These are phyloP conservation scores for Drosophila chauvacae DNA, from an alignment of 1,140 invertebrate species.

Conservation along the genomic window DNA sequence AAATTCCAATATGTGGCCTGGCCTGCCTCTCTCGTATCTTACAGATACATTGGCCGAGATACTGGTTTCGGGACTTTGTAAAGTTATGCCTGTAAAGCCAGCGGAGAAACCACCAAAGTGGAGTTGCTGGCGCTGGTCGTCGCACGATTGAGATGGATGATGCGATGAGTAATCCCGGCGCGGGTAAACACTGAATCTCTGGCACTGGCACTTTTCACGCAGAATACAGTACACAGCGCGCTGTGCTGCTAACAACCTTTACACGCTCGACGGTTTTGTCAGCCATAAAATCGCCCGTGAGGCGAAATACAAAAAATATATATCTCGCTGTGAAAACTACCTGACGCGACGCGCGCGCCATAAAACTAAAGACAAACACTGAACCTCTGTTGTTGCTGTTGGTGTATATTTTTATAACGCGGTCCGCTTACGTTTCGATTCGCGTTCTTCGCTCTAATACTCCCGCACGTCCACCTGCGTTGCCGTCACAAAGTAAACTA, in stretches of 20 bases:
- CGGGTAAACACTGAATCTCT: slow-evolving; percentile 38
- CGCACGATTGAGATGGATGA: slow-evolving; percentile 6
- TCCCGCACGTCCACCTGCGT: slow-evolving; percentile 74
- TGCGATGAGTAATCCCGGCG: slow-evolving; percentile 56
- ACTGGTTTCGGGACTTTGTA: slow-evolving; percentile 76
- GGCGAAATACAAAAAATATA: slow-evolving; percentile 51
- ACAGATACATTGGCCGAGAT: slow-evolving; percentile 77
- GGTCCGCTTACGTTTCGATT: slow-evolving; percentile 59
- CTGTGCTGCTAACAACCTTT: slow-evolving; percentile 69
- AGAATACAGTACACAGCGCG: slow-evolving; percentile 26
- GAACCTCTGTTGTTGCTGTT: slow-evolving; percentile 38
- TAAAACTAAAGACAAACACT: slow-evolving; percentile 73
- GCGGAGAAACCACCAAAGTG: slow-evolving; percentile 38
- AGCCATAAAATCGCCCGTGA: slow-evolving; percentile 51
- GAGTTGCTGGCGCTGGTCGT: slow-evolving; percentile 31
- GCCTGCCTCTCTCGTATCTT: slow-evolving; percentile 62
- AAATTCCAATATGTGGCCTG: slow-evolving; percentile 79
- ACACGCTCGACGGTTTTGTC: slow-evolving; percentile 67
- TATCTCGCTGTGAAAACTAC: slow-evolving; percentile 64
- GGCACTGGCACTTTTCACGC: slow-evolving; percentile 45
- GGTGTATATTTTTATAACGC: slow-evolving; percentile 59
- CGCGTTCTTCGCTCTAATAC: slow-evolving; percentile 37
- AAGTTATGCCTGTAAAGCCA: slow-evolving; percentile 50
- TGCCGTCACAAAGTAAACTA: slow-evolving; percentile 78
- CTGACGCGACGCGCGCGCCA: slow-evolving; percentile 73